Evolutionary conservation across 2,797 vertebrate genomes (phyloP), one percentile per base, ranked within the genome.

Genomic region (Sphaeramia orbicularis): DNA sequence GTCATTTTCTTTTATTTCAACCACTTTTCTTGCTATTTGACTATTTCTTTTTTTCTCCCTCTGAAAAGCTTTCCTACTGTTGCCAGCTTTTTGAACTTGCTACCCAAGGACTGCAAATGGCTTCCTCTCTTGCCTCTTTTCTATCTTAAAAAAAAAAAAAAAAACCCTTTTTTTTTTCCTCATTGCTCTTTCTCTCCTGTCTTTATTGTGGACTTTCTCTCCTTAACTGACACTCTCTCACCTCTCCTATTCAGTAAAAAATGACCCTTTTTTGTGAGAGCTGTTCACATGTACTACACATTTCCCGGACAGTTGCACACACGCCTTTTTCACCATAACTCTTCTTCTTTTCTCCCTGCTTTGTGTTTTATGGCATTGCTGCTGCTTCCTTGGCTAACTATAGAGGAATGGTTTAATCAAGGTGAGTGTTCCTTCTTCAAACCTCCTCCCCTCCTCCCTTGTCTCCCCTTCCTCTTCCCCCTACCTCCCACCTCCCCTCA

Each of bases 381-480:
- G 93, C 93, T 94, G 93, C 93, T 92, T 91, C 92, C 89, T 94
- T 92, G 92, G 94, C 95, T 93, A 93, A 94, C 95, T 96, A 89
- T 96, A 98, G 96, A 98, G 96, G 96, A 98, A 91, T 98, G 96
- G 96, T 98, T 98, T 96, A 97, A 96, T 95, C 96, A 98, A 97
- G 96, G 96, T 98, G 95, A 98, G 96, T 97, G 84, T 56, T 68
- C 83, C 75, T 69, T 57, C 60, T 71, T 64, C 65, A 76, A 67
- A 65, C 49, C 51, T 60, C 61, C 45, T 79, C 67, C 74, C 60
- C 59, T 67, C 27, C 52, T 38, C 37, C 68, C 14, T 37, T 47
- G 51, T 38, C 45, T 52, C 38, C 21, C 52, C 44, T n/a, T 32
- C 44, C 16, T 40, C 43, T 27, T 53, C 51, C 8, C 37, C 2